Base-by-base conservation (phyloP, 1,140 invertebrate genomes). In the Dreissena polymorpha region DNA sequence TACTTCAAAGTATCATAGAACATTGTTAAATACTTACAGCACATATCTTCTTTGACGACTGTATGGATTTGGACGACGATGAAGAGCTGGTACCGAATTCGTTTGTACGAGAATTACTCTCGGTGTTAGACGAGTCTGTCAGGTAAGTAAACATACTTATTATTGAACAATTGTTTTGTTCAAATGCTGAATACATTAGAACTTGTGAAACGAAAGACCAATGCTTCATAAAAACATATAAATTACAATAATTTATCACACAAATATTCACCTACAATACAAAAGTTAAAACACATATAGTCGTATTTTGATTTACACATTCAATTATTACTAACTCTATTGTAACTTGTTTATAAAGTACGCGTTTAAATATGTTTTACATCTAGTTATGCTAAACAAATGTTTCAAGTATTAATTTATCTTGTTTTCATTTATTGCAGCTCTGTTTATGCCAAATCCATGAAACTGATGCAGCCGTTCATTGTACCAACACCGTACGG, bases 21-120 rank as follows among this genome's bases (percentile, higher is more conserved):
- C 16, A 6, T 18, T 14, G 29, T 64, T 21, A 23, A 57, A 13
- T 84, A 16, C n/a, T 86, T 86, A 18, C 98, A 95, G 95, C 94
- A 23, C 98, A 99, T 90, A 98, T 99, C 85, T 99, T 98, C 93
- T 98, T 99, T 92, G 99, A 99, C 93, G 99, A 99, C 91, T 98
- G 98, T 29, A 99, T 99, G 92, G 97, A 97, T 13, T 23, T 60
- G 2, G 57, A 60, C 57, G 12, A 60, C 2, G 57, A 60, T 12
- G 97, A 97, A 16, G 97, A 99, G 91, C 95, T 95, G 55, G 96
- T 98, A 91, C 97, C 98, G 39, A 99, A 99, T 94, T 94, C 96
- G 12, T 99, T 98, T 93, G 98, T 99, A 0, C 98, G 98, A 92
- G 94, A 98, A 10, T 93, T 99, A 64, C 95, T 99, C 18, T 95